These are phyloP conservation scores for Acanthurus leucopareius DNA, from an alignment of 2,797 vertebrate genomes.

Conservation along the genomic window DNA sequence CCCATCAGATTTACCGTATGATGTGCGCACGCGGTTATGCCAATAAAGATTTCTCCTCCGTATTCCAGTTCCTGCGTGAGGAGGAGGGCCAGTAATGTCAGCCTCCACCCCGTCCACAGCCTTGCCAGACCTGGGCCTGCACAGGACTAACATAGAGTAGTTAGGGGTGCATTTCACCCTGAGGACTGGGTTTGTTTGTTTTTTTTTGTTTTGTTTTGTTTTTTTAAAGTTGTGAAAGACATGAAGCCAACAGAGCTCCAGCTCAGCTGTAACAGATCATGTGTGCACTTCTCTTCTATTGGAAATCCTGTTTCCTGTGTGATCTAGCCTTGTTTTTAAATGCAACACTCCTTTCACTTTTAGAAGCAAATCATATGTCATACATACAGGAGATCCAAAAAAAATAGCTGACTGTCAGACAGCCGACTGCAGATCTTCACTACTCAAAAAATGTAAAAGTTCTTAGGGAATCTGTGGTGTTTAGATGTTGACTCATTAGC, in stretches of 20 bases:
- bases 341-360: slow-evolving; percentile 68
- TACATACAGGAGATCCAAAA: slow-evolving; percentile 1
- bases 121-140: slow-evolving; percentile 60
- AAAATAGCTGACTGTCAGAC: neutral
- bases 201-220: slow-evolving; percentile 19
- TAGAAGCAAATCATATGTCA: slow-evolving; percentile 26
- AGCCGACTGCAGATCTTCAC: neutral
- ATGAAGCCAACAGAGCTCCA: slow-evolving; percentile 37
- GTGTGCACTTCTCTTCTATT: slow-evolving; percentile 56
- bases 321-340: slow-evolving; percentile 52
- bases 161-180: slow-evolving; percentile 57
- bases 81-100: slow-evolving; percentile 85
- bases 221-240: slow-evolving; percentile 53
- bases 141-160: slow-evolving; percentile 59
- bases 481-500: neutral
- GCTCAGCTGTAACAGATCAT: slow-evolving; percentile 41
- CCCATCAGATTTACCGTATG: slow-evolving; percentile 97
- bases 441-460: slow-evolving; percentile 8
- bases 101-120: slow-evolving; percentile 65
- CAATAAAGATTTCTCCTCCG: slow-evolving; percentile 97
- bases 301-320: slow-evolving; percentile 65
- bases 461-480: slow-evolving; percentile 10
- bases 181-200: slow-evolving; percentile 38
- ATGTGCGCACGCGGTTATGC: slow-evolving; percentile 98
- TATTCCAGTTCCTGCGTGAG: slow-evolving; percentile 97